Percentiles rank a stretch among this genome's conserved stretches.
Evolutionary conservation across 2,888 invertebrate genomes (phyloP).

Genomic region (Xanthia icteritia): DNA sequence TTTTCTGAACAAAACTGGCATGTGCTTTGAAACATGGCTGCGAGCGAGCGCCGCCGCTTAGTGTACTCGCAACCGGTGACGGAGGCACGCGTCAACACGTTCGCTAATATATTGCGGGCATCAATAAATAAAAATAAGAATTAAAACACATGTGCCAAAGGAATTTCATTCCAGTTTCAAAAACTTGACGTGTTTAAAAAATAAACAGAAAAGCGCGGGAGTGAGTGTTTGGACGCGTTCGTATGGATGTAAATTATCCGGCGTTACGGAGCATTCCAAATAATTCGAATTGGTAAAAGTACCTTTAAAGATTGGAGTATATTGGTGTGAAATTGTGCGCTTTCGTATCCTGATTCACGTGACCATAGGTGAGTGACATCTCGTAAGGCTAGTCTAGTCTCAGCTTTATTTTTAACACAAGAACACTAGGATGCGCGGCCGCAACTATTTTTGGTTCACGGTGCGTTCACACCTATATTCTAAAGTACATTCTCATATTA

Average conservation of each 20-base stretch:
- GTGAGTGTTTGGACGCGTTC: slow-evolving; percentile 77
- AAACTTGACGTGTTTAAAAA: slow-evolving; percentile 64
- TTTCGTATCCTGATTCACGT: slow-evolving; percentile 76
- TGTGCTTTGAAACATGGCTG: slow-evolving; percentile 87
- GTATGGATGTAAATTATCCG: slow-evolving; percentile 80
- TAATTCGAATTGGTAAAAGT: slow-evolving; percentile 83
- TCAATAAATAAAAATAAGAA: slow-evolving; percentile 68
- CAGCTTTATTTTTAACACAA: slow-evolving; percentile 84
- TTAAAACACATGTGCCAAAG: slow-evolving; percentile 67
- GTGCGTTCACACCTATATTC: slow-evolving; percentile 81
- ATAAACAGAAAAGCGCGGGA: slow-evolving; percentile 74
- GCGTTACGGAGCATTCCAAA: slow-evolving; percentile 76
- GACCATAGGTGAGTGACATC: slow-evolving; percentile 87
- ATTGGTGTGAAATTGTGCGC: slow-evolving; percentile 78
- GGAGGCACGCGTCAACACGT: slow-evolving; percentile 80
- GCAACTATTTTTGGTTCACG: slow-evolving; percentile 86
- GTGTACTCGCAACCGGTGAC: slow-evolving; percentile 83
- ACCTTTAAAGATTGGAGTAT: slow-evolving; percentile 75
- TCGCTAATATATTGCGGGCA: slow-evolving; percentile 68
- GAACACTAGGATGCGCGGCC: slow-evolving; percentile 82
- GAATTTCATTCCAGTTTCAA: slow-evolving; percentile 59
- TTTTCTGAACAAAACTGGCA: slow-evolving; percentile 80
- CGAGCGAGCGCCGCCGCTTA: slow-evolving; percentile 78
- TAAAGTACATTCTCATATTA: slow-evolving; percentile 85
- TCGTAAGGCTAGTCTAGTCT: slow-evolving; percentile 75